These are phyloP conservation scores for Strigamia maritima DNA, from an alignment of 2,888 invertebrate genomes.

Conservation along the genomic window DNA sequence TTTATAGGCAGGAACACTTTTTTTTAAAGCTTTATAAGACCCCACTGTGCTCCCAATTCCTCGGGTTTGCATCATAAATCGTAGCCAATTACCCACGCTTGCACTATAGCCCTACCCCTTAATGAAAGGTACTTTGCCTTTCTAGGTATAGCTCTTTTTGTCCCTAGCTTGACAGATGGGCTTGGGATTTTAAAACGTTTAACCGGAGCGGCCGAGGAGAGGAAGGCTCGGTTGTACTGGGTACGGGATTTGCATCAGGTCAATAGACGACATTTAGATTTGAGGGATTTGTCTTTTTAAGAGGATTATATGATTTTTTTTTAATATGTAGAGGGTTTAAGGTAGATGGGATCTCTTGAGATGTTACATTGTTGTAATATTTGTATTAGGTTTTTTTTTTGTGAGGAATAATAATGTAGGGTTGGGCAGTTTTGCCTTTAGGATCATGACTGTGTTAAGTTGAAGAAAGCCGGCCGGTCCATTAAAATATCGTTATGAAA, in stretches of 20 bases:
- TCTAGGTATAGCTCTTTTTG: not conserved
- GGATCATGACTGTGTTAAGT: too few species aligned
- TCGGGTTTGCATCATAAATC: slow-evolving; percentile 6
- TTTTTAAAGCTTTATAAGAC: not conserved
- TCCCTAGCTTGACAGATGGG: not conserved
- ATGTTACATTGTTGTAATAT: too few species aligned
- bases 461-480: too few species aligned
- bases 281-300: not conserved
- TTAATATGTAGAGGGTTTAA: not conserved
- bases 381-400: not conserved
- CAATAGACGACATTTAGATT: not conserved
- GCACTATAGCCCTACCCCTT: not conserved
- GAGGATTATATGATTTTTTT: not conserved
- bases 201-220: not conserved
- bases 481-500: too few species aligned
- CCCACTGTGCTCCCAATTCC: slow-evolving; percentile 5
- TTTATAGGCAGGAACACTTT: not conserved
- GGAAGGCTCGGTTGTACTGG: too few species aligned
- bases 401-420: too few species aligned
- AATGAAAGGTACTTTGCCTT: not conserved
- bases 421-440: too few species aligned
- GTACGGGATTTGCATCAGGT: not conserved
- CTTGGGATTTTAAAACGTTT: not conserved
- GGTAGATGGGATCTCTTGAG: not conserved
- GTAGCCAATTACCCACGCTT: slow-evolving; percentile 6